A percentile compares a stretch with the other conserved stretches of the same genome.
Conservation (phyloP, 2,888 invertebrate genomes). For the Molorchus minor region DNA sequence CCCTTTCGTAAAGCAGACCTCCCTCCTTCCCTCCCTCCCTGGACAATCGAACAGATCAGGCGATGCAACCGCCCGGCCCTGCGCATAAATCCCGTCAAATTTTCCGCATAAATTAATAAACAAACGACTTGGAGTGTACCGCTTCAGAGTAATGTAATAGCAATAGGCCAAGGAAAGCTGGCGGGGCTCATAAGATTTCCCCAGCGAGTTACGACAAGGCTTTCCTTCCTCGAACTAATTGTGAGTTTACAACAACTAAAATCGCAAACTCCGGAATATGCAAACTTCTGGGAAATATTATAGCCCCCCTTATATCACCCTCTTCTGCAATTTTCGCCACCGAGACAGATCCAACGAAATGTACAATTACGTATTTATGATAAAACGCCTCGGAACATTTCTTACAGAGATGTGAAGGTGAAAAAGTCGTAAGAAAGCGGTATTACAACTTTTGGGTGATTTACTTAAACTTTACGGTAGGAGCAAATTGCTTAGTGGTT, state of each 20-base stretch:
- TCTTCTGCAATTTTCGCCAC: slow-evolving; percentile 36
- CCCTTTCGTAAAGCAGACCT: too few species aligned
- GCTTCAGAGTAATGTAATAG: slow-evolving; percentile 48
- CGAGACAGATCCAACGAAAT: slow-evolving; percentile 41
- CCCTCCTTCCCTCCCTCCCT: slow-evolving; percentile 7
- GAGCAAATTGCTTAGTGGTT: too few species aligned
- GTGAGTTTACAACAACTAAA: slow-evolving; percentile 54
- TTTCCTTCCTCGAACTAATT: slow-evolving; percentile 55
- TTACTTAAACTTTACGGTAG: too few species aligned
- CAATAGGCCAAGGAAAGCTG: slow-evolving; percentile 48
- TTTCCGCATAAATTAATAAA: slow-evolving; percentile 45
- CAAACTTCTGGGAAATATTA: slow-evolving; percentile 48
- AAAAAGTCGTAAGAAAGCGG: neutral
- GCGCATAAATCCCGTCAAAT: slow-evolving; percentile 33
- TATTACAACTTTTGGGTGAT: neutral
- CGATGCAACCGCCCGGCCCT: slow-evolving; percentile 6
- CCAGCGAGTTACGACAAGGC: slow-evolving; percentile 54
- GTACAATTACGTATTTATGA: slow-evolving; percentile 38
- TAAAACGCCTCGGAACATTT: slow-evolving; percentile 35
- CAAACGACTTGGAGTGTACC: slow-evolving; percentile 49
- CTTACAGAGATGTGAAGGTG: neutral
- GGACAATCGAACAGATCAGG: neutral
- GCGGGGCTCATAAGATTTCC: slow-evolving; percentile 55
- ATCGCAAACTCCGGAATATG: slow-evolving; percentile 48
- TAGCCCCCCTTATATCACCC: slow-evolving; percentile 43